A percentile compares a stretch with the other conserved stretches of the same genome.
Evolutionary conservation across 2,888 invertebrate genomes (phyloP).

Genomic region (Oscheius sp.): DNA sequence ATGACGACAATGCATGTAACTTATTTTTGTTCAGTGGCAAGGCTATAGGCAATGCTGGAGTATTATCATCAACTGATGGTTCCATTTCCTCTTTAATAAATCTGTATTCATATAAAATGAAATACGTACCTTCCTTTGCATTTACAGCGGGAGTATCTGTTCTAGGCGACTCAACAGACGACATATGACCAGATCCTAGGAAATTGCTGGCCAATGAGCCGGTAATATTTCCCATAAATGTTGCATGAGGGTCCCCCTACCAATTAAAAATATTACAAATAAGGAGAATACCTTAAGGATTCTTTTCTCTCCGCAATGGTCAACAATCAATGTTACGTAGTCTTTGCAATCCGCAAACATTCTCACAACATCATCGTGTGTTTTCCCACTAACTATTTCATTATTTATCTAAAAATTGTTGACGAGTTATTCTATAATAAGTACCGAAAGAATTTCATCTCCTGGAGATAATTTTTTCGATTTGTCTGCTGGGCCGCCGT

Average conservation of each 20-base stretch:
- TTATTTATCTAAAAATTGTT: slow-evolving; percentile 23
- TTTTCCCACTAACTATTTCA: neutral
- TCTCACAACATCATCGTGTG: slow-evolving; percentile 23
- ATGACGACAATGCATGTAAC: neutral
- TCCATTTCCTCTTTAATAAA: too few species aligned
- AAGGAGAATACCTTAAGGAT: slow-evolving; percentile 12
- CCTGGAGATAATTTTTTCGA: neutral
- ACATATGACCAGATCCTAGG: too few species aligned
- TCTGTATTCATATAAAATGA: too few species aligned
- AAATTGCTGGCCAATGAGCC: neutral
- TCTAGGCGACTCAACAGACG: too few species aligned
- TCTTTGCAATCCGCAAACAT: slow-evolving; percentile 9
- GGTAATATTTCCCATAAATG: neutral
- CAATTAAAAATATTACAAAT: too few species aligned
- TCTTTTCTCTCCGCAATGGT: neutral
- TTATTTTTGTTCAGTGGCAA: neutral
- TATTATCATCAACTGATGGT: too few species aligned
- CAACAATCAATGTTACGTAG: slow-evolving; percentile 7
- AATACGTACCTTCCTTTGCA: too few species aligned
- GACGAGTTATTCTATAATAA: neutral
- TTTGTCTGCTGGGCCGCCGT: slow-evolving; percentile 1
- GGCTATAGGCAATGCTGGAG: too few species aligned
- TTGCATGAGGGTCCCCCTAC: too few species aligned
- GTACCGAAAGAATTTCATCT: slow-evolving; percentile 18
- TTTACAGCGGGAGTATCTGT: too few species aligned